A percentile compares a stretch with the other conserved stretches of the same genome.
Evolutionary conservation across 2,888 invertebrate genomes (phyloP).

Genomic region (Sericinus montela): DNA sequence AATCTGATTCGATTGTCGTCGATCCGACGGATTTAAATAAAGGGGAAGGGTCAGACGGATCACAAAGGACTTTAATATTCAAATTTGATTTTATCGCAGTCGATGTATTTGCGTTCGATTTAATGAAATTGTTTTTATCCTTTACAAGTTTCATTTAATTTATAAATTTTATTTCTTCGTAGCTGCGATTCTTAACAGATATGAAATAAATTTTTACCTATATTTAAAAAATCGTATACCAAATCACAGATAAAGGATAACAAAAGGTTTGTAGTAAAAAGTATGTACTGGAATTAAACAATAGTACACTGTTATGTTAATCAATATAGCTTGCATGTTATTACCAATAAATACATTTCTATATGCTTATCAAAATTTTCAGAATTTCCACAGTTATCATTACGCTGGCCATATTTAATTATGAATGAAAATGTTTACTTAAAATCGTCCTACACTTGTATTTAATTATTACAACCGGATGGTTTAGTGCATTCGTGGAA

Average conservation of each 20-base stretch:
- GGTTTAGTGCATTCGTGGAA: constrained; percentile 29
- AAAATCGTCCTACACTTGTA: constrained; percentile 19
- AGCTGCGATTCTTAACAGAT: too few species aligned
- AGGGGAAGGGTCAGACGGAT: constrained; percentile 52
- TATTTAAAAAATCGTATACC: too few species aligned
- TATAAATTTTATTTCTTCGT: neutral
- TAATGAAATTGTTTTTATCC: constrained; percentile 32
- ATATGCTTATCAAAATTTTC: neutral
- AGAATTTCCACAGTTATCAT: neutral
- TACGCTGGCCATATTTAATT: constrained; percentile 20
- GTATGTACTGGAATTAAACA: too few species aligned
- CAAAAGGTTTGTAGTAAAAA: too few species aligned
- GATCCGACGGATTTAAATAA: constrained; percentile 44
- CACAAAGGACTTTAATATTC: constrained; percentile 51
- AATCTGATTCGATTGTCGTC: constrained; percentile 67
- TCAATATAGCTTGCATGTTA: neutral
- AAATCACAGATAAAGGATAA: too few species aligned
- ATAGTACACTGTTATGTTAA: neutral
- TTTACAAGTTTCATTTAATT: neutral
- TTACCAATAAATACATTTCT: neutral
- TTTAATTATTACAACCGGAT: constrained; percentile 16
- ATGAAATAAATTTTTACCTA: too few species aligned
- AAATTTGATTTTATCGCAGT: constrained; percentile 55
- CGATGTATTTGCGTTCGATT: constrained; percentile 51
- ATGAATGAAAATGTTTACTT: constrained; percentile 19